Base-by-base conservation (phyloP, 1,140 invertebrate species). In the Dreissena rostriformis region DNA sequence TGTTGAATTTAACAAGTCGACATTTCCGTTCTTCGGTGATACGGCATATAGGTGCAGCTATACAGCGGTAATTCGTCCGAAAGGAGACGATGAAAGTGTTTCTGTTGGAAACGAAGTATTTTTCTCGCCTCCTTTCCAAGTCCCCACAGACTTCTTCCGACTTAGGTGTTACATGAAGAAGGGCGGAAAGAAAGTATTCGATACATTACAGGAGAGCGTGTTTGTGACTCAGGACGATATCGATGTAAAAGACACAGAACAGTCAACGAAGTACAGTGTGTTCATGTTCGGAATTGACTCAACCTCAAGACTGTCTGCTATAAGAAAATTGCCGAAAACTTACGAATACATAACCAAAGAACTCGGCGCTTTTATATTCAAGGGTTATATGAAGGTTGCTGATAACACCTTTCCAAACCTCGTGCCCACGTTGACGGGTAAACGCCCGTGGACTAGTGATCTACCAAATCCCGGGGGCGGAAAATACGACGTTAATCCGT, bases 281-380 rank as follows among this genome's bases (percentile, higher is more conserved):
- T 94, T 98, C 49, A 94, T 98, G 12, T 91, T 98, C 26, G 97
- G 97, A 0, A 94, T 98, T 17, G 97, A 98, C 91, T 96, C 96
- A 0, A 95, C 98, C 2, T 98, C 97, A 0, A 94, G 97, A 67
- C 94, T 98, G 71, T 97, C 98, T 92, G 96, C 97, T 76, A 95
- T 96, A 68, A 95, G 97, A 39, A 96, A 96, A 82, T 96, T 98
- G 96, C 96, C 96, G 0, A 95, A 95, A 87, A 97, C 97, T 0
- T 91, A 95, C 0, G 88, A 93, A 2, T 95, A 95, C 86, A 93
- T 97, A 0, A 89, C 89, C 87, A 17, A 88, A 12, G 73, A 88
- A 39, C 70, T 93, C 49, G 63, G 79, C 11, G 91, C 88, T 11
- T 73, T 91, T 77, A 88, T 92, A 49, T 88, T 92, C 85, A 61